Evolutionary conservation across 30 jellyfish, hydroid and myxozoan genomes (phyloP).

Genomic region (Chironex yamaguchii): DNA sequence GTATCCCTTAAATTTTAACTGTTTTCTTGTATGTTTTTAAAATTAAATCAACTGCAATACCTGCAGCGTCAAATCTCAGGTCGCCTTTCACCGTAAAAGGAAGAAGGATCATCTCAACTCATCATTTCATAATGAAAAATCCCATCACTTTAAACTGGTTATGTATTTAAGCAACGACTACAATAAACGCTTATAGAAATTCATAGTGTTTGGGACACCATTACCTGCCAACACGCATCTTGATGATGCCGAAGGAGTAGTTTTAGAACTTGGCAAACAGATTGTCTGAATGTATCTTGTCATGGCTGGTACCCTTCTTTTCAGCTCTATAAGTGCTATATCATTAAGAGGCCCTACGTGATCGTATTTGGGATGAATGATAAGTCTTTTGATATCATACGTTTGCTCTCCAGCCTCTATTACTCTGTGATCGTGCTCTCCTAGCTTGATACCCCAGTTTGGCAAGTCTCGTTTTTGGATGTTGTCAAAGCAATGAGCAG

Average conservation of each 20-base stretch:
- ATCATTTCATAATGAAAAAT: no score
- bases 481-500: constrained; percentile 73
- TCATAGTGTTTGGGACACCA: no score
- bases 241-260: constrained; percentile 60
- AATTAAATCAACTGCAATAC: no score
- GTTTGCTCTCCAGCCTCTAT: constrained; percentile 66
- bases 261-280: constrained; percentile 55
- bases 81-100: no score
- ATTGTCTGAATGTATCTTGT: constrained; percentile 55
- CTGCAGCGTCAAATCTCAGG: no score
- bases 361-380: constrained; percentile 55
- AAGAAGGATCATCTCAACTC: no score
- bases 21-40: no score
- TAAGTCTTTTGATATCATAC: constrained; percentile 32
- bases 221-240: constrained; percentile 73
- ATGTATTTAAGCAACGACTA: no score
- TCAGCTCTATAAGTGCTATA: constrained; percentile 68
- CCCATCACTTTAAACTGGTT: no score
- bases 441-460: constrained; percentile 71
- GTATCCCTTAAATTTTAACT: no score
- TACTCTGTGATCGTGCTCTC: constrained; percentile 57
- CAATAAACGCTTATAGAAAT: no score
- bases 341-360: constrained; percentile 25
- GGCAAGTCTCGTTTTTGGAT: no score
- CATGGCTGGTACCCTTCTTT: constrained; percentile 60